Percentiles rank a stretch among this genome's conserved stretches.
Evolutionary conservation across 2,797 vertebrate genomes (phyloP).

Genomic region (Siniperca obscura): DNA sequence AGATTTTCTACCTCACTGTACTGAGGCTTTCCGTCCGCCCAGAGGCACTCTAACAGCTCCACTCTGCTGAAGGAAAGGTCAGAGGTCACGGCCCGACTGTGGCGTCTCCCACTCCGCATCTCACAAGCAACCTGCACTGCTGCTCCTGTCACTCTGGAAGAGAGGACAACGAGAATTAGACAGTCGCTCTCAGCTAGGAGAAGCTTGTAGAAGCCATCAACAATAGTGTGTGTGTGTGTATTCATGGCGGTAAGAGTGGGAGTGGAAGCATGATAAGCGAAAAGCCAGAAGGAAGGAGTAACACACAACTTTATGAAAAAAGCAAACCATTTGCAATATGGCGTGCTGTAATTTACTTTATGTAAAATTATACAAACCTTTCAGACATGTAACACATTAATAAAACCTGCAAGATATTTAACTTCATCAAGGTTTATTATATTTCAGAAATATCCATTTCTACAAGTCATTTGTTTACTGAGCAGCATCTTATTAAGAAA

Average conservation of each 20-base stretch:
- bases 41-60: constrained; percentile 92
- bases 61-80: constrained; percentile 91
- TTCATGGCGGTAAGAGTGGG: background rate
- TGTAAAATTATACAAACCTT: background rate
- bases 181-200: background rate
- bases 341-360: background rate
- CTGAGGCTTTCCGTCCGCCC: constrained; percentile 82
- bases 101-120: constrained; percentile 84
- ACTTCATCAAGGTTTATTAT: background rate
- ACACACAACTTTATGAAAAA: background rate
- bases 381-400: background rate
- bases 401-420: background rate
- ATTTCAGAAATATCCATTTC: background rate
- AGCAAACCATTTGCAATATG: background rate
- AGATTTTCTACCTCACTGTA: constrained; percentile 88
- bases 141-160: constrained; percentile 87
- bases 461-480: background rate
- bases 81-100: constrained; percentile 79
- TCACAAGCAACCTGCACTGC: constrained; percentile 90
- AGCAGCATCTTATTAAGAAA: background rate
- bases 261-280: background rate
- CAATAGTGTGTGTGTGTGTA: background rate
- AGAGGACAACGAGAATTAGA: background rate
- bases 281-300: background rate
- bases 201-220: background rate